Evolutionary conservation across 2,888 invertebrate species (phyloP), one percentile per base, ranked within the genome.

Genomic region (Ormia ochracea): DNA sequence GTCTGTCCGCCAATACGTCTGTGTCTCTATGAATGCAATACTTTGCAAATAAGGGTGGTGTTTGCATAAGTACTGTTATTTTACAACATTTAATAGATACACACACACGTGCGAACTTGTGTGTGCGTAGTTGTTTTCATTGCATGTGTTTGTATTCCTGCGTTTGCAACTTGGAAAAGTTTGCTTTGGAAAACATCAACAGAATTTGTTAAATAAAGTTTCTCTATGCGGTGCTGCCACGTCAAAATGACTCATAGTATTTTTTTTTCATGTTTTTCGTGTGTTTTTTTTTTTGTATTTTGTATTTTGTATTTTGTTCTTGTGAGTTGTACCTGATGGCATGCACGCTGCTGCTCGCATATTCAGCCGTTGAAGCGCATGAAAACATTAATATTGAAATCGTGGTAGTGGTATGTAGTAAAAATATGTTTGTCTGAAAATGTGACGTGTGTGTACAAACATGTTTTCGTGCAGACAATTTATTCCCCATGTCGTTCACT

Each of bases 231-330:
- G n/a, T 4, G 26, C 41, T 31, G 33, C n/a, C 45, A 21, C n/a
- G n/a, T 1, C 36, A 38, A 26, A 59, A 75, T 75, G 75, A 75
- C 41, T 75, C 75, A 75, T 74, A 54, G 26, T 56, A 31, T 70
- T 38, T 72, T 52, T 38, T 23, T 3, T 7, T 9, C n/a, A 21
- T 7, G 0, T 48, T 10, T 23, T 65, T 10, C 3, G 2, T 21
- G 17, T 17, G 9, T 26, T 56, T 17, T 26, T 4, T 12, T n/a
- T n/a, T 70, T 38, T 72, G 41, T 38, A 17, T 3, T 7, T 9
- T 17, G 19, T 7, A 1, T 48, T 10, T 23, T 65, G 5, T 6
- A 1, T 21, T 26, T 17, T 10, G 14, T 56, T 17, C 17, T 4
- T 12, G 2, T 17, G 3, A 14, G 45, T 28, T 12, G 2, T 63